These are phyloP conservation scores for Epinephelus lanceolatus DNA, from an alignment of 2,113 vertebrate genomes.

Conservation along the genomic window DNA sequence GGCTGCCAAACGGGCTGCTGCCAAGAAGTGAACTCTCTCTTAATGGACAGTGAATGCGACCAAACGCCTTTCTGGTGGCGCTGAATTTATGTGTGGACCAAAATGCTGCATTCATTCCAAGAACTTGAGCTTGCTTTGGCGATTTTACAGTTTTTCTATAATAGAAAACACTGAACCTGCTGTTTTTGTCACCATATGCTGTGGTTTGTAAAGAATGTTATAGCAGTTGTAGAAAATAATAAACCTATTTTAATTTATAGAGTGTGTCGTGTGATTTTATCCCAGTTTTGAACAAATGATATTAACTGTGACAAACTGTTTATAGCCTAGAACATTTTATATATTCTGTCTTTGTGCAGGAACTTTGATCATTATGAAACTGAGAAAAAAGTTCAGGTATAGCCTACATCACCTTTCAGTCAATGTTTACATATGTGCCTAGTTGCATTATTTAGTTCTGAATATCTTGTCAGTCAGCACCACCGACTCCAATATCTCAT, in stretches of 20 bases:
- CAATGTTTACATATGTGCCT: background rate
- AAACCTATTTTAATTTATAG: constrained; percentile 50
- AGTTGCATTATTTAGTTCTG: background rate
- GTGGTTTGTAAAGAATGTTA: constrained; percentile 6
- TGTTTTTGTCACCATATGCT: constrained; percentile 25
- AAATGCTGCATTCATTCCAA: constrained; percentile 19
- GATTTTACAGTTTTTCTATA: constrained; percentile 24
- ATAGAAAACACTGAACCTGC: constrained; percentile 27
- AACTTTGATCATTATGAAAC: too few species aligned
- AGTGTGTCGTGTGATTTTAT: background rate
- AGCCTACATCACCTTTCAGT: too few species aligned
- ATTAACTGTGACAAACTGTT: background rate
- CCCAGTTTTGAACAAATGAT: background rate
- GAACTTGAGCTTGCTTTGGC: constrained; percentile 36
- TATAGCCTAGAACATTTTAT: background rate
- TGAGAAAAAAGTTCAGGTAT: too few species aligned
- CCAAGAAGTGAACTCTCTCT: constrained; percentile 58
- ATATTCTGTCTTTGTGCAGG: background rate
- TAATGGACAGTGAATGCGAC: background rate
- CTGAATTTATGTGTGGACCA: constrained; percentile 54
- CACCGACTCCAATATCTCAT: background rate
- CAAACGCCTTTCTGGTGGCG: background rate
- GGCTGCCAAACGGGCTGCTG: constrained; percentile 43
- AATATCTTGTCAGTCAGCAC: background rate
- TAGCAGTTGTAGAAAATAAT: constrained; percentile 39